phyloP scores from a whole-genome alignment of 2,888 invertebrate genomes.

The Acleris sparsana region DNA sequence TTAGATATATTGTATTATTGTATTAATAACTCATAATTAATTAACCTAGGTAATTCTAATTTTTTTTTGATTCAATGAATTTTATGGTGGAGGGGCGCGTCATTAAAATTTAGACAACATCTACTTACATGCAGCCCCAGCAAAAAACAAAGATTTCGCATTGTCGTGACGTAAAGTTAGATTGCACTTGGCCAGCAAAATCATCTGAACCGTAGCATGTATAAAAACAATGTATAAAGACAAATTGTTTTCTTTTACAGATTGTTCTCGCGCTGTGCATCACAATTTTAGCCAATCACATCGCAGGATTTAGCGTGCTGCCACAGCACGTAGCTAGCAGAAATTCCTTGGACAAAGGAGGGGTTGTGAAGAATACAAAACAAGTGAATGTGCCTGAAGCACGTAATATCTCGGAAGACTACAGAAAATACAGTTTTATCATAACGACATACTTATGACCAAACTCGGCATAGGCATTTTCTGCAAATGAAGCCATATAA shows the following conservation, averaged over 20 bases:
- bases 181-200: too few relatives aligned
- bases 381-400: slow-evolving; percentile 6
- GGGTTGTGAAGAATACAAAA: slow-evolving; percentile 5
- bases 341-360: not conserved
- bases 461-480: not conserved
- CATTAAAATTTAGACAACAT: too few relatives aligned
- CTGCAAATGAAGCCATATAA: too few relatives aligned
- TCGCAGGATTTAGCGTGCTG: slow-evolving; percentile 44
- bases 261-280: slow-evolving; percentile 45
- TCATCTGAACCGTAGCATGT: too few relatives aligned
- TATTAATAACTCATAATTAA: too few relatives aligned
- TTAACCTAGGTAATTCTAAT: too few relatives aligned
- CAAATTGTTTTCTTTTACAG: slow-evolving; percentile 46
- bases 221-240: not conserved
- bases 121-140: too few relatives aligned
- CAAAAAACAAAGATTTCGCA: too few relatives aligned
- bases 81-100: too few relatives aligned
- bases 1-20: too few relatives aligned
- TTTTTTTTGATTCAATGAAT: too few relatives aligned
- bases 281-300: slow-evolving; percentile 39
- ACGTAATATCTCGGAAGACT: slow-evolving; percentile 63
- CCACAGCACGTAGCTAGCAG: slow-evolving; percentile 17
- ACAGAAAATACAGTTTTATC: slow-evolving; percentile 71
- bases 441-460: slow-evolving; percentile 73
- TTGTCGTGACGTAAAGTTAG: too few relatives aligned